Conservation (phyloP, 2,888 invertebrate species). For the Lamellibrachia columna region DNA sequence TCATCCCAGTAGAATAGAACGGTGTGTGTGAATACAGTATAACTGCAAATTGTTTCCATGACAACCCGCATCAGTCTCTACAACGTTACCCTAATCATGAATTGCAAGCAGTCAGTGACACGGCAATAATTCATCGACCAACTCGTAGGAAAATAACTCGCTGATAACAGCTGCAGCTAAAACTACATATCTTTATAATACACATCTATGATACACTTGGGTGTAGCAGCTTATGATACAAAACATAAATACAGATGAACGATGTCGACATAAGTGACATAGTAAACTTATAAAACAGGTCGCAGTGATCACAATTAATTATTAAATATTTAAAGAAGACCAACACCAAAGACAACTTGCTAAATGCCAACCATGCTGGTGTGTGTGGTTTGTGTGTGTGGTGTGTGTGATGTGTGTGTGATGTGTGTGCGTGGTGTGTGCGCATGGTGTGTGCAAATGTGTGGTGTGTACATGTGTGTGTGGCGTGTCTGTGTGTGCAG, state of each 20-base stretch:
- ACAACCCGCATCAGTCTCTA: not conserved
- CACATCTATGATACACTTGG: not conserved
- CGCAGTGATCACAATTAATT: not conserved
- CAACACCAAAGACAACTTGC: constrained; percentile 10
- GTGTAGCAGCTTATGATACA: not conserved
- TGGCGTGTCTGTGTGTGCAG: not conserved
- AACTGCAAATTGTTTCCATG: not conserved
- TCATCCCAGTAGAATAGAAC: not conserved
- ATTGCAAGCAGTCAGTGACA: not conserved
- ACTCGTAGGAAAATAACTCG: not conserved
- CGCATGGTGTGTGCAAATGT: no score
- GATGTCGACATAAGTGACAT: not conserved
- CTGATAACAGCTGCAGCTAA: constrained; percentile 1
- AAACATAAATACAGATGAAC: constrained; percentile 11
- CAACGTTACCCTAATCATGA: constrained; percentile 1
- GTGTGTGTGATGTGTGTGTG: no score
- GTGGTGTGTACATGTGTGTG: no score
- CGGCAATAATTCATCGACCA: not conserved
- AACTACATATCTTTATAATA: constrained; percentile 12
- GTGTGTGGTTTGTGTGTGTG: not conserved
- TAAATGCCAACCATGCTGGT: constrained; percentile 6
- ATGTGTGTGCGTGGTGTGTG: no score
- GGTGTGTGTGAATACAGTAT: constrained; percentile 5
- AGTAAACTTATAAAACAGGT: not conserved
- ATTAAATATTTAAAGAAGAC: not conserved